A percentile compares a stretch with the other conserved stretches of the same genome.
Evolutionary conservation across 1,140 invertebrate species (phyloP).

Genomic region (Zaprionus lachaisei): DNA sequence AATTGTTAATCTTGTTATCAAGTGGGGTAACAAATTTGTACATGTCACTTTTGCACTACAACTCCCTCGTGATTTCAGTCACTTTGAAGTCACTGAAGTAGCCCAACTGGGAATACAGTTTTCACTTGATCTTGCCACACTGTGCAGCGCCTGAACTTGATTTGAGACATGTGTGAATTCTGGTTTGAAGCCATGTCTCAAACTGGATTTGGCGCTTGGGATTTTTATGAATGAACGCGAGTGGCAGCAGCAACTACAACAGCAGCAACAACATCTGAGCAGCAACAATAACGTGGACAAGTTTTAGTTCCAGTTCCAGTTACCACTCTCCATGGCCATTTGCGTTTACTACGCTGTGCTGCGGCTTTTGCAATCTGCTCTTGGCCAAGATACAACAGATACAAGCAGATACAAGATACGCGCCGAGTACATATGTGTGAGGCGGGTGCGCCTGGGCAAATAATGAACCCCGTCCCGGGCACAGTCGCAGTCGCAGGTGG

Average conservation of each 20-base stretch:
- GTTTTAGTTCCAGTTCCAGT: constrained; percentile 45
- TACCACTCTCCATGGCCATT: constrained; percentile 70
- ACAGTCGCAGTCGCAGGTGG: constrained; percentile 60
- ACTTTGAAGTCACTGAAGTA: not conserved
- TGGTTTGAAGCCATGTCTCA: constrained; percentile 74
- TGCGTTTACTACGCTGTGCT: constrained; percentile 69
- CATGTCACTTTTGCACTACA: not conserved
- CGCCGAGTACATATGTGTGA: constrained; percentile 39
- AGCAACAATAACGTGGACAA: constrained; percentile 28
- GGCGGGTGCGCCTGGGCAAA: constrained; percentile 58
- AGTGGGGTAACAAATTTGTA: constrained; percentile 1
- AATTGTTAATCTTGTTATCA: constrained; percentile 4
- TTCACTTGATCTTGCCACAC: constrained; percentile 44
- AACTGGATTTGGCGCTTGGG: constrained; percentile 80
- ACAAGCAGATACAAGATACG: constrained; percentile 52
- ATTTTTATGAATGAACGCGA: constrained; percentile 80
- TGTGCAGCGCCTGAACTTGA: constrained; percentile 72
- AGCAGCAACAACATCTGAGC: constrained; percentile 41
- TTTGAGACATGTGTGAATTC: constrained; percentile 76
- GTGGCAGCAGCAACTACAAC: constrained; percentile 53
- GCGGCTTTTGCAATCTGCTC: constrained; percentile 61
- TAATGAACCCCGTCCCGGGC: constrained; percentile 59
- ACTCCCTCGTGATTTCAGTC: constrained; percentile 2
- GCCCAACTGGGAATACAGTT: constrained; percentile 11
- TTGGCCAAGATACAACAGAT: constrained; percentile 66